A percentile compares a stretch with the other conserved stretches of the same genome.
phyloP scores from a whole-genome alignment of 2,888 invertebrate species.

The Lamellibrachia satsuma region DNA sequence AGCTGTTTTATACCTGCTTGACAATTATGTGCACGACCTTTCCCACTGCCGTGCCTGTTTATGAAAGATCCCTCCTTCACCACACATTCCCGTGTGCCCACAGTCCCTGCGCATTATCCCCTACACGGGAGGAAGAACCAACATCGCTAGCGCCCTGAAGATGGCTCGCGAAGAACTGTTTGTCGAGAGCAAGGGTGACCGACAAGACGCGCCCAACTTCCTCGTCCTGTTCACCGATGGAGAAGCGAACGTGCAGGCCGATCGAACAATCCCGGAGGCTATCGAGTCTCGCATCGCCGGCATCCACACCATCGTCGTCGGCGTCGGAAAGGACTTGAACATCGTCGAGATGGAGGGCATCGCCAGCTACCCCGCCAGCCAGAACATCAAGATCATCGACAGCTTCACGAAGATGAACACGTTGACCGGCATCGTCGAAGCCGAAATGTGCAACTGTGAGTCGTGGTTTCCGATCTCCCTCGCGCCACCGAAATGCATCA shows the following conservation, averaged over 20 bases:
- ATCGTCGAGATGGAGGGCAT: slow-evolving; percentile 28
- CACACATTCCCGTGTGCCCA: too few relatives aligned
- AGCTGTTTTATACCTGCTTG: too few relatives aligned
- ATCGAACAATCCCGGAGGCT: slow-evolving; percentile 35
- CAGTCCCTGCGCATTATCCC: slow-evolving; percentile 13
- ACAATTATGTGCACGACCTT: too few relatives aligned
- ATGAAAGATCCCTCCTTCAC: too few relatives aligned
- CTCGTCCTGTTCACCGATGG: slow-evolving; percentile 37
- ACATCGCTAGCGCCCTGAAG: slow-evolving; percentile 26
- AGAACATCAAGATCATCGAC: slow-evolving; percentile 29
- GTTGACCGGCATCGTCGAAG: slow-evolving; percentile 20
- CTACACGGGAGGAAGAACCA: slow-evolving; percentile 26
- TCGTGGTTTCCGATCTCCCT: not conserved
- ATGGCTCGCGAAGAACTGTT: slow-evolving; percentile 21
- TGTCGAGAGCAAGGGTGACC: slow-evolving; percentile 26
- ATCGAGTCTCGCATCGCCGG: slow-evolving; percentile 30
- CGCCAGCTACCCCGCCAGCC: slow-evolving; percentile 29
- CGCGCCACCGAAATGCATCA: too few relatives aligned
- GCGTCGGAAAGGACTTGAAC: slow-evolving; percentile 33
- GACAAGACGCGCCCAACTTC: slow-evolving; percentile 32
- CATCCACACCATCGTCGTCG: slow-evolving; percentile 26
- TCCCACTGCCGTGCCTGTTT: too few relatives aligned
- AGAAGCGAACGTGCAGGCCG: slow-evolving; percentile 28
- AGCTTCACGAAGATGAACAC: slow-evolving; percentile 28
- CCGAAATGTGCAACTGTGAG: slow-evolving; percentile 32